Conservation (phyloP, 2,113 vertebrate genomes). For the Capreolus pygargus region DNA sequence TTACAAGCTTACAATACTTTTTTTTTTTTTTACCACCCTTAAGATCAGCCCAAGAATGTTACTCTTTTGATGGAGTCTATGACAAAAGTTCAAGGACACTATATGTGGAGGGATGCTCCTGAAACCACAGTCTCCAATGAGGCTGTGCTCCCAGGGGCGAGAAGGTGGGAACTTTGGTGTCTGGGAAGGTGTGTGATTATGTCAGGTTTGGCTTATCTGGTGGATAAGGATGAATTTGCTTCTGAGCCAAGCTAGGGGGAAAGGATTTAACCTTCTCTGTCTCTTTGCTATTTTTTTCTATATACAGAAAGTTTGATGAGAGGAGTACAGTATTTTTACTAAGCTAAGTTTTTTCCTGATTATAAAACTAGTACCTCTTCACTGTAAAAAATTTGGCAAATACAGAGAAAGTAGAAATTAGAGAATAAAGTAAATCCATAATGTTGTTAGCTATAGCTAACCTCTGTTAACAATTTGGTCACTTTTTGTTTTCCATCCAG, state of each 20-base stretch:
- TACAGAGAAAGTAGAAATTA: conserved; percentile 1
- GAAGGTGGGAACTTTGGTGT: background rate
- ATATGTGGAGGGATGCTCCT: rapidly evolving
- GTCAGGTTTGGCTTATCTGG: background rate
- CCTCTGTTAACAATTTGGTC: background rate
- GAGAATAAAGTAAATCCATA: background rate
- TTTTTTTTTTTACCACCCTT: background rate
- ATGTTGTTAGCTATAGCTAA: background rate
- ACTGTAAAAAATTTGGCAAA: background rate
- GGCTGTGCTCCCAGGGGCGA: background rate
- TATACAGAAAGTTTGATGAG: background rate
- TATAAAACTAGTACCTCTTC: background rate
- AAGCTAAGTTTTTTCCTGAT: background rate
- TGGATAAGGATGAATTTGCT: background rate
- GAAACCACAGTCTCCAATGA: background rate
- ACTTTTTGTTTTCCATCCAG: background rate
- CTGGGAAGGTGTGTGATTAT: background rate
- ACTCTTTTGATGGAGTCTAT: background rate
- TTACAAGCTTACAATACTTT: background rate
- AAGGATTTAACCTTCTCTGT: background rate
- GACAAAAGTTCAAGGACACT: background rate
- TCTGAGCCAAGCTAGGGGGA: background rate
- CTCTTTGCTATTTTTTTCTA: background rate
- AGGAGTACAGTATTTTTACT: background rate
- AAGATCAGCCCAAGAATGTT: background rate